Conservation (phyloP, 2,113 vertebrate genomes). For the Neogobius melanostomus region DNA sequence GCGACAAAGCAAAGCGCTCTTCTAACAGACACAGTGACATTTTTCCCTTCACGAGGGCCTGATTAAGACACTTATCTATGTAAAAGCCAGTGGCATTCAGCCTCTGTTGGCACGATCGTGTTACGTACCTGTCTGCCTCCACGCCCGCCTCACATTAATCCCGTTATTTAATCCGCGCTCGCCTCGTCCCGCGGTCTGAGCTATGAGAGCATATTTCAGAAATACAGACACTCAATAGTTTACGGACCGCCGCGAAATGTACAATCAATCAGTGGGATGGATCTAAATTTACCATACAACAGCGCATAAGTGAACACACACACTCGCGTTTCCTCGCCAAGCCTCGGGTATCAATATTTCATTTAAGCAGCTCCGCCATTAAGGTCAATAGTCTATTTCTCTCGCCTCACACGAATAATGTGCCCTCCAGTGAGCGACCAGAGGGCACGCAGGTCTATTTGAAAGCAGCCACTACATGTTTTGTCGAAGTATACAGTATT, state of each 20-base stretch:
- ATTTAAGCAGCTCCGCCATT: conserved; percentile 46
- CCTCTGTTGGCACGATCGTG: conserved; percentile 3
- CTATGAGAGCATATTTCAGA: conserved; percentile 13
- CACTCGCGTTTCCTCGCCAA: conserved; percentile 18
- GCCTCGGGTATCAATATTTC: conserved; percentile 32
- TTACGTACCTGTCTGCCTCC: conserved; percentile 14
- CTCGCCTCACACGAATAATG: conserved; percentile 12
- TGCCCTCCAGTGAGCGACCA: conserved; percentile 35
- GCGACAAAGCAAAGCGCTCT: conserved; percentile 16
- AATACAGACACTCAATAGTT: conserved; percentile 25
- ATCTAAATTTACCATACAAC: conserved; percentile 35
- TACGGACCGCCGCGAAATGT: conserved; percentile 32
- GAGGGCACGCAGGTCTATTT: background rate
- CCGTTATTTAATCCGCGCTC: conserved; percentile 12
- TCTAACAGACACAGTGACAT: conserved; percentile 6
- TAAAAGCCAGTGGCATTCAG: background rate
- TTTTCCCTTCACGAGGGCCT: conserved; percentile 3
- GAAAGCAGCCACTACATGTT: background rate
- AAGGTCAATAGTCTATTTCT: conserved; percentile 30
- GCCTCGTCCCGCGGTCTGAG: conserved; percentile 15
- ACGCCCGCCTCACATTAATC: conserved; percentile 11
- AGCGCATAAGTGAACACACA: conserved; percentile 1
- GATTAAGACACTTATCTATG: conserved; percentile 15
- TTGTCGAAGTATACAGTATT: too few relatives aligned
- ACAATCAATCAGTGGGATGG: conserved; percentile 45